phyloP scores from a whole-genome alignment of 1,140 invertebrate genomes.

The Mercenaria mercenaria region DNA sequence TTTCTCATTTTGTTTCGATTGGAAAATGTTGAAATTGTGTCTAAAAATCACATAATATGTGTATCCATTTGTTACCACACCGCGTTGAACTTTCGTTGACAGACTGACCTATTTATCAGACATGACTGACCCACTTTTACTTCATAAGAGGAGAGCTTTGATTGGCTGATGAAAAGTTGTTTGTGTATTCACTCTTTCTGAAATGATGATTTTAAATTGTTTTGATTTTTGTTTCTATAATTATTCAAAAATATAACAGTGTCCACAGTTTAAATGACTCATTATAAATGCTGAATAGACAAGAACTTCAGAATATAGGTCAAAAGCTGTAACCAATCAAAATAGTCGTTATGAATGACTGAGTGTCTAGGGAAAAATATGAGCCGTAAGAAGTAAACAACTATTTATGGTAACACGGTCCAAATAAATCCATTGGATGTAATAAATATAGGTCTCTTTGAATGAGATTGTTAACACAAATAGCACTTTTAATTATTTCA shows the following conservation, averaged over 20 bases:
- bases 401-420: constrained; percentile 69
- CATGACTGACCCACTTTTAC: constrained; percentile 66
- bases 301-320: constrained; percentile 59
- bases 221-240: neutral
- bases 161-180: constrained; percentile 69
- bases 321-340: constrained; percentile 66
- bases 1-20: neutral
- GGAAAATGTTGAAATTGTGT: neutral
- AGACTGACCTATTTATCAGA: constrained; percentile 72
- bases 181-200: constrained; percentile 16
- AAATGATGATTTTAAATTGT: neutral
- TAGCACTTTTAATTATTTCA: no score
- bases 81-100: constrained; percentile 70
- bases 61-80: constrained; percentile 53
- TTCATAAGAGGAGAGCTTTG: constrained; percentile 44
- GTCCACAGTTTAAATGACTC: neutral
- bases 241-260: neutral
- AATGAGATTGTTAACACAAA: no score
- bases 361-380: constrained; percentile 65
- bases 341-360: constrained; percentile 26
- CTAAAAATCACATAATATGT: constrained; percentile 34
- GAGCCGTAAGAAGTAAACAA: constrained; percentile 72
- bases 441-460: no score
- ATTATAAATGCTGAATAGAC: neutral
- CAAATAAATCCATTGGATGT: constrained; percentile 39